Conservation (phyloP, 1,140 invertebrate genomes). For the Tetragnatha versicolor region DNA sequence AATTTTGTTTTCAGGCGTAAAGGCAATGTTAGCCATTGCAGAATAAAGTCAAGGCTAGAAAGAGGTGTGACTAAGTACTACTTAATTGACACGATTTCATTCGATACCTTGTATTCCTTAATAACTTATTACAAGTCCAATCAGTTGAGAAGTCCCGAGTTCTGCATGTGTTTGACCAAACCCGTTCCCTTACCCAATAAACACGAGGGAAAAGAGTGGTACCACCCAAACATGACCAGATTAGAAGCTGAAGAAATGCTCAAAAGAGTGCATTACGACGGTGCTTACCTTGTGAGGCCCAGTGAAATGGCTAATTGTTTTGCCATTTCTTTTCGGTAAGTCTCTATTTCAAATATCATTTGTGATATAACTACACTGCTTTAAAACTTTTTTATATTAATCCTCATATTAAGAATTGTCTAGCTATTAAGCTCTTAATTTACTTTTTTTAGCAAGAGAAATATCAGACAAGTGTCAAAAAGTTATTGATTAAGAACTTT, state of each 20-base stretch:
- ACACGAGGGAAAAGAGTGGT: constrained; percentile 95
- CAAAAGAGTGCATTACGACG: constrained; percentile 80
- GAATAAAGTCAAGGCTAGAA: constrained; percentile 85
- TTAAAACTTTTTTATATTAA: too few species aligned
- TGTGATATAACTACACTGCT: too few species aligned
- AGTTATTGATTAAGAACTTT: too few species aligned
- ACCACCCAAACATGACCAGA: constrained; percentile 80
- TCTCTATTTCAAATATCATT: too few species aligned
- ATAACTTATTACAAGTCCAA: constrained; percentile 90
- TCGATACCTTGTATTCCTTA: constrained; percentile 91
- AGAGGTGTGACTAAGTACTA: constrained; percentile 89
- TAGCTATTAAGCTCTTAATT: too few species aligned
- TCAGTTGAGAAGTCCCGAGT: constrained; percentile 86
- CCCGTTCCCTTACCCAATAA: constrained; percentile 92
- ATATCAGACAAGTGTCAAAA: too few species aligned
- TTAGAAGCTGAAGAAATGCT: constrained; percentile 86
- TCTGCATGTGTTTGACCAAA: constrained; percentile 84
- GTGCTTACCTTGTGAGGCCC: constrained; percentile 89
- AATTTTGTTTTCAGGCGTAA: constrained; percentile 66
- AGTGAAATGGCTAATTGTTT: constrained; percentile 84
- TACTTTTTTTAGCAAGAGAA: too few species aligned
- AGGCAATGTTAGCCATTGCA: constrained; percentile 88
- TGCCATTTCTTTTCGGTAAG: constrained; percentile 92
- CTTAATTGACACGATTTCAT: constrained; percentile 86
- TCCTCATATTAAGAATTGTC: too few species aligned